Evolutionary conservation across 2,888 invertebrate species (phyloP).

Genomic region (Leuctra nigra): DNA sequence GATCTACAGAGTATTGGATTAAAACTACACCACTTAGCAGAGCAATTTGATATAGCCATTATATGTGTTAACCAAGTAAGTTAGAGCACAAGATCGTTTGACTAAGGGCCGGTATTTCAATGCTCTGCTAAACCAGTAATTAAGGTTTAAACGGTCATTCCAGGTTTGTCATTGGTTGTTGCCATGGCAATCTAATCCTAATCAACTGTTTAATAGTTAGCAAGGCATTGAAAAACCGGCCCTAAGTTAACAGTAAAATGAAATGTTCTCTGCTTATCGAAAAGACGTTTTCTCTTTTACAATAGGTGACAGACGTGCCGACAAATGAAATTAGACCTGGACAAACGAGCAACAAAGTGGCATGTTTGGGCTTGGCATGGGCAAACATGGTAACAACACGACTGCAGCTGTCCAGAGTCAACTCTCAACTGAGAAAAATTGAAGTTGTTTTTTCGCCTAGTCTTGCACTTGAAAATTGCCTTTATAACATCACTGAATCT

Average conservation of each 20-base stretch:
- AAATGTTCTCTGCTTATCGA: slow-evolving; percentile 7
- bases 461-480: slow-evolving; percentile 42
- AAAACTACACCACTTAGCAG: slow-evolving; percentile 48
- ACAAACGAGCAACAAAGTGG: slow-evolving; percentile 37
- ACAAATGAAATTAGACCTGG: slow-evolving; percentile 7
- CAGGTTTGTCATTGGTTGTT: too few species aligned
- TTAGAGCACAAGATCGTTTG: slow-evolving; percentile 9
- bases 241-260: background rate
- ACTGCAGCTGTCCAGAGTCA: slow-evolving; percentile 43
- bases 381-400: slow-evolving; percentile 55
- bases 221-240: too few species aligned
- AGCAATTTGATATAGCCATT: slow-evolving; percentile 49
- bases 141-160: too few species aligned
- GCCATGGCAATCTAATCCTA: too few species aligned
- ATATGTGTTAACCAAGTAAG: slow-evolving; percentile 67
- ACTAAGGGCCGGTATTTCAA: too few species aligned
- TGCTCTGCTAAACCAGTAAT: too few species aligned
- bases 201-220: too few species aligned
- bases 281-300: background rate
- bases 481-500: slow-evolving; percentile 45
- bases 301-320: slow-evolving; percentile 30
- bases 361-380: slow-evolving; percentile 61
- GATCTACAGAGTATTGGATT: slow-evolving; percentile 51
- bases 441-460: slow-evolving; percentile 54
- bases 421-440: slow-evolving; percentile 39